Evolutionary conservation across 2,888 invertebrate genomes (phyloP), one percentile per base, ranked within the genome.

Genomic region (Therioaphis trifolii): DNA sequence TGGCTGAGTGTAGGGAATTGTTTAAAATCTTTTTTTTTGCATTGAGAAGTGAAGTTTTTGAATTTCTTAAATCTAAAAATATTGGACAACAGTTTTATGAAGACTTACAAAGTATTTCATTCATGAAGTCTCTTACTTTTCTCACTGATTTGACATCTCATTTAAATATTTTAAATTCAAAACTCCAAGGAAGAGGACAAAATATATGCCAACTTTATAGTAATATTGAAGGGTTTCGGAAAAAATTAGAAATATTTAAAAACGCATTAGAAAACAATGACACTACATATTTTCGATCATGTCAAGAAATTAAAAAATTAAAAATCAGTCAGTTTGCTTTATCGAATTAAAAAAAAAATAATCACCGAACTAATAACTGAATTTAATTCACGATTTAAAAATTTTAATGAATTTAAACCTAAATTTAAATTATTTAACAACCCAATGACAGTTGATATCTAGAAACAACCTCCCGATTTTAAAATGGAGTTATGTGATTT

Each of bases 1-100:
- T 85, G 79, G 85, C 84, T 86, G 80, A 86, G 75, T 86, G 84
- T 84, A 68, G 82, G 78, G 76, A 86, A 85, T 78, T 86, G 85
- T 71, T 74, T 85, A n/a, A 74, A 85, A 72, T 71, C 72, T n/a
- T n/a, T 61, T 86, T 86, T 72, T 85, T 85, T 76, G 77, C 52
- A 52, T 74, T 85, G 27, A 75, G 85, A 78, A 85, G 84, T 35
- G 63, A 84, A 75, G 69, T 84, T 61, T 71, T 63, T 46, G 58
- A 84, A 72, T 68, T 85, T 74, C 71, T 66, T 69, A 52, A 40
- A 43, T 86, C 84, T 76, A n/a, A n/a, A n/a, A n/a, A n/a, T n/a
- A n/a, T 82, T 46, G 52, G 14, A 80, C 11, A 80, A 80, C 46
- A 80, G 55, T 14, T 61, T 43, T 49, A 72, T 12, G 68, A 68